Conservation (phyloP, 2,797 vertebrate genomes). For the Okamejei kenojei region DNA sequence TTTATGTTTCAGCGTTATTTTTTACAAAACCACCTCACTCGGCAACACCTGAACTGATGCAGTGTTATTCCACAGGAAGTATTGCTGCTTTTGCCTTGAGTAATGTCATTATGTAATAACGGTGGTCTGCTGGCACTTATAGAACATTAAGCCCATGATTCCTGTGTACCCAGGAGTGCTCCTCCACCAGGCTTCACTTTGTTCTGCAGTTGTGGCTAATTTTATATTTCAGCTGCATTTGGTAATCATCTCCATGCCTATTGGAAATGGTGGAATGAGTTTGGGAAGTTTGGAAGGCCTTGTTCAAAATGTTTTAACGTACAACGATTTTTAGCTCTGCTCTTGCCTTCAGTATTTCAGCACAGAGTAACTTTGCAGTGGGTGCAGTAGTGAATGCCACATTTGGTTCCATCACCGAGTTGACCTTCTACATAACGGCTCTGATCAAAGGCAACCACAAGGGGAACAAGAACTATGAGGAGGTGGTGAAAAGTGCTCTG, state of each 20-base stretch:
- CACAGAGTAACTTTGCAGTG: constrained; percentile 79
- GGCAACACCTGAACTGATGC: not conserved
- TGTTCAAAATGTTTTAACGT: not conserved
- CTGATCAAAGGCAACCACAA: constrained; percentile 68
- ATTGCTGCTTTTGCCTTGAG: not conserved
- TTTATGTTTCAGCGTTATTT: no score
- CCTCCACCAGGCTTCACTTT: not conserved
- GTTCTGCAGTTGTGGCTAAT: not conserved
- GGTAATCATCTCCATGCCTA: not conserved
- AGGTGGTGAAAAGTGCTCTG: constrained; percentile 74
- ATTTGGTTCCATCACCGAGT: constrained; percentile 76
- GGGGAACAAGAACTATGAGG: constrained; percentile 69
- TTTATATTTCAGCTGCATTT: not conserved
- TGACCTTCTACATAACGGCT: constrained; percentile 83
- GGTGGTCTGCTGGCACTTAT: not conserved
- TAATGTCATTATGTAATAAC: not conserved
- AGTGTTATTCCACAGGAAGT: not conserved
- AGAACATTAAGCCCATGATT: not conserved
- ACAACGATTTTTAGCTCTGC: no score
- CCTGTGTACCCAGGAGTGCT: not conserved
- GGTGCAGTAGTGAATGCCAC: constrained; percentile 81
- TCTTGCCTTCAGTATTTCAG: constrained; percentile 64
- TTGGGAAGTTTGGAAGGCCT: not conserved
- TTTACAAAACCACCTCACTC: not conserved
- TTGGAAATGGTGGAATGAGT: not conserved